phyloP scores from a whole-genome alignment of 2,113 vertebrate genomes.

The Dissostichus mawsoni region DNA sequence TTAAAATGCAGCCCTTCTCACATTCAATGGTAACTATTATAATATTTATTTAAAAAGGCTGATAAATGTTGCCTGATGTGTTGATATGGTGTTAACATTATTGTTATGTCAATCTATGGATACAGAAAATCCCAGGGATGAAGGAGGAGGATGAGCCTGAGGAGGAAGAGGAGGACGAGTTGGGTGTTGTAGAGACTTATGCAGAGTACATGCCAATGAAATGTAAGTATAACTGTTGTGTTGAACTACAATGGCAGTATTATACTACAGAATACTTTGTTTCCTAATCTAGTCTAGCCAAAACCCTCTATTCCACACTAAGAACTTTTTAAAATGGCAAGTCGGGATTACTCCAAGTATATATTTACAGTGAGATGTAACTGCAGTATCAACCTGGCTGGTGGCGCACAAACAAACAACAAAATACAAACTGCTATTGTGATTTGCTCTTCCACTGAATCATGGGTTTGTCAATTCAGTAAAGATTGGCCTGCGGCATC shows the following conservation, averaged over 20 bases:
- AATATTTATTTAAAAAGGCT: neutral
- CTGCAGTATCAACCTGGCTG: neutral
- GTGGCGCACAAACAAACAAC: neutral
- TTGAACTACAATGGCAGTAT: neutral
- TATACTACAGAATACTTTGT: neutral
- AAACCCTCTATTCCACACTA: neutral
- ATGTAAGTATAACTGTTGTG: conserved; percentile 80
- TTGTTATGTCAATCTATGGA: neutral
- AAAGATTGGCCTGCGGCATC: conserved; percentile 94
- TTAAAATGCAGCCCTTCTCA: conserved; percentile 93
- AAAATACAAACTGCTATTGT: neutral
- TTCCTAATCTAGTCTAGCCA: neutral
- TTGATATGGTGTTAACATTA: neutral
- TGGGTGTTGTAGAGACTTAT: conserved; percentile 97
- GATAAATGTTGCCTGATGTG: neutral
- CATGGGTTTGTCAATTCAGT: conserved; percentile 78
- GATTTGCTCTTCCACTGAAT: neutral
- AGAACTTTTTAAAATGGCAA: too few relatives aligned
- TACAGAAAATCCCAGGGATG: conserved; percentile 90
- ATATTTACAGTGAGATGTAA: neutral
- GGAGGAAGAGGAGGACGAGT: conserved; percentile 98
- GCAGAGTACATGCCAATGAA: conserved; percentile 99
- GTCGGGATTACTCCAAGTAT: neutral
- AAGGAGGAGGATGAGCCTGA: conserved; percentile 97
- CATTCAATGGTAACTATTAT: conserved; percentile 75